These are phyloP conservation scores for Gulo gulo DNA, from an alignment of 2,113 vertebrate genomes.

Conservation along the genomic window DNA sequence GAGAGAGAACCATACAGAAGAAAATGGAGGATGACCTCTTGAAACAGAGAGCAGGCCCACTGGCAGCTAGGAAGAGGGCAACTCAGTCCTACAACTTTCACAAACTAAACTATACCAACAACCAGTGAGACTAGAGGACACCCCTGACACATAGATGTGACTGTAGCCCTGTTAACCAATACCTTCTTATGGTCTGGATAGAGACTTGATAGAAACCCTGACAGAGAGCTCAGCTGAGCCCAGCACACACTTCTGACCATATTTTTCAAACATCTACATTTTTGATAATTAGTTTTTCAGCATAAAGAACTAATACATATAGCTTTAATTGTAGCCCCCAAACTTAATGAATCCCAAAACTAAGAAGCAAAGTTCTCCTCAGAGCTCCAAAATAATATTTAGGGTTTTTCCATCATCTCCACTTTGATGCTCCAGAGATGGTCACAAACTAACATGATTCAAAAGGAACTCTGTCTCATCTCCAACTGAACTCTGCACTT, in stretches of 20 bases:
- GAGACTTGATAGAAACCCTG: not conserved
- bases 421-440: not conserved
- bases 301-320: not conserved
- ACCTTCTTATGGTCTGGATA: not conserved
- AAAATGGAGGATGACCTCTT: too few relatives aligned
- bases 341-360: not conserved
- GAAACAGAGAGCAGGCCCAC: not conserved
- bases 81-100: not conserved
- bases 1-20: rapidly evolving
- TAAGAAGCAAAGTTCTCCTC: not conserved
- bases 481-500: not conserved
- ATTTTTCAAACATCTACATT: not conserved
- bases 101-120: not conserved
- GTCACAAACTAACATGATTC: not conserved
- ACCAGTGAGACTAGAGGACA: not conserved
- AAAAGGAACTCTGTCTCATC: not conserved
- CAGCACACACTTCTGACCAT: not conserved
- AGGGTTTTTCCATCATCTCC: not conserved
- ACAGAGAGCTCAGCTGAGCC: not conserved
- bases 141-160: not conserved
- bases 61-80: not conserved
- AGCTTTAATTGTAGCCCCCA: not conserved
- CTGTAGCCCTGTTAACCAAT: not conserved
- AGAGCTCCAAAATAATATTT: not conserved
- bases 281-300: not conserved